Conservation (phyloP, 64 coral and sea anemone species). For the Dendrophyllia cribrosa region DNA sequence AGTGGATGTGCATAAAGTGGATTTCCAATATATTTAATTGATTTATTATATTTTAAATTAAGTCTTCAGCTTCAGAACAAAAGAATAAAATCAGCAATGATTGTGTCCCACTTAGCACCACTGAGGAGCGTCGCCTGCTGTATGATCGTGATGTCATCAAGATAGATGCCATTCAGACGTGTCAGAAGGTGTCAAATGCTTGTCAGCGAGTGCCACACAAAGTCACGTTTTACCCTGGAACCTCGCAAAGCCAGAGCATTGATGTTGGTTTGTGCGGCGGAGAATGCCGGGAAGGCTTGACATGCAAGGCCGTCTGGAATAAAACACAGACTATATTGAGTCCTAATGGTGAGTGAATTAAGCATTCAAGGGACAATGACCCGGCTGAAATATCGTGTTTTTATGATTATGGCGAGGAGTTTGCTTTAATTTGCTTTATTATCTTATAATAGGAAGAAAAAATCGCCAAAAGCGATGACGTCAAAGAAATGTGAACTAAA, state of each 20-base stretch:
- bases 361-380: no score
- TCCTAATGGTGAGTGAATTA: background rate
- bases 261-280: background rate
- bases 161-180: background rate
- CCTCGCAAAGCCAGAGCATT: background rate
- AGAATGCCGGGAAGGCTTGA: background rate
- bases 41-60: background rate
- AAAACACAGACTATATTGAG: background rate
- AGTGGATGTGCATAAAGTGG: no score
- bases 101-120: background rate
- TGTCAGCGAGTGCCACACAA: background rate
- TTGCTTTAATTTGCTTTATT: no score
- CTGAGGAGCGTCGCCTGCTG: background rate
- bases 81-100: no score
- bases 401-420: no score
- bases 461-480: no score
- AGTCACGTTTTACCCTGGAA: constrained; percentile 1
- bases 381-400: no score
- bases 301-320: background rate
- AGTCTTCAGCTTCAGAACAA: background rate
- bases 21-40: no score
- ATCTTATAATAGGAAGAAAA: no score
- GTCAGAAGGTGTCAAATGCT: background rate
- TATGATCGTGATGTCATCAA: background rate
- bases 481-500: no score